Evolutionary conservation across 92 coral and sea anemone genomes (phyloP), one percentile per base, ranked within the genome.

Genomic region (Virgularia gustaviana): DNA sequence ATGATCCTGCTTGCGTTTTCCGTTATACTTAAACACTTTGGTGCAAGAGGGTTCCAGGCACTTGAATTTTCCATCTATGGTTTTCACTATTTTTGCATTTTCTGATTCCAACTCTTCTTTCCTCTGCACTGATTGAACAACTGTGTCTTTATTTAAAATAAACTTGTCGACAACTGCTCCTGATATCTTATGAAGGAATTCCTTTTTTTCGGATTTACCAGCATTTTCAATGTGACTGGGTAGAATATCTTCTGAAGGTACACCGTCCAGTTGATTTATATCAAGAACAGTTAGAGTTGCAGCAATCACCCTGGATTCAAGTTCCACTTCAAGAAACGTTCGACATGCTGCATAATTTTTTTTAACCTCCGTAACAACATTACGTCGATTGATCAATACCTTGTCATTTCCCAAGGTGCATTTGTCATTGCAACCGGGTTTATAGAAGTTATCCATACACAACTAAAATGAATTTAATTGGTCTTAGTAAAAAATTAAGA

Each of bases 21-120:
- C 81, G 42, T 76, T 37, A 24, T 28, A 45, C 18, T 4, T 23
- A 57, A 42, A 76, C 19, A 75, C 28, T 47, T 62, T 76, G 29
- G 29, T 64, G 63, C 81, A 76, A 10, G 25, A 39, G 7, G 73
- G 24, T 6, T 9, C 43, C 22, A 39, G 45, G 32, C 78, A 72
- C 18, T 29, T 65, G 49, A 24, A 72, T 20, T 41, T 35, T 57
- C 72, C 72, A 72, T 57, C 72, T 55, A 25, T 13, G 12, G 78
- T 31, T 71, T 65, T 53, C 23, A 15, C 60, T 25, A 22, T 32
- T 19, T 44, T 10, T 11, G 4, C 59, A 39, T 13, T 44, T 47
- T 68, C 58, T 2, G 6, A 12, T 29, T 43, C 51, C 19, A 43
- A 43, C 13, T 19, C 64, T 19, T 9, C 36, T 32, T 25, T 57